Evolutionary conservation across 2,113 vertebrate species (phyloP).

Genomic region (Pagrus major): DNA sequence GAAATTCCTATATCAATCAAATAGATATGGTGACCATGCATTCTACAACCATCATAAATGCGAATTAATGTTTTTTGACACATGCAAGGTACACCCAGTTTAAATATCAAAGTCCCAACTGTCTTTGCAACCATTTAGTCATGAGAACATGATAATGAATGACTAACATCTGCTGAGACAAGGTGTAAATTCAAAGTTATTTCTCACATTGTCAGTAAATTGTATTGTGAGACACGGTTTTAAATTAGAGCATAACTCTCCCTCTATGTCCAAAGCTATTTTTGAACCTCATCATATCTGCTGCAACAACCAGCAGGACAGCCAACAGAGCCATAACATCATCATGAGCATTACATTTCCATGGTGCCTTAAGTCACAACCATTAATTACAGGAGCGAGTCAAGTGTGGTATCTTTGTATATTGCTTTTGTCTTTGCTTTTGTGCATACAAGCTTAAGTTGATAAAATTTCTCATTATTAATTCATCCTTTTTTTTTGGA

Average conservation of each 20-base stretch:
- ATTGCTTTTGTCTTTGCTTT: neutral
- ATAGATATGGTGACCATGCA: neutral
- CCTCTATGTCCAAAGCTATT: neutral
- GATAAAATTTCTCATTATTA: slow-evolving; percentile 20
- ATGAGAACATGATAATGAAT: too few relatives aligned
- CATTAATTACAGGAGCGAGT: neutral
- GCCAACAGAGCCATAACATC: neutral
- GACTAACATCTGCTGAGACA: too few relatives aligned
- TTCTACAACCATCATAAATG: neutral
- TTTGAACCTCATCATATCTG: too few relatives aligned
- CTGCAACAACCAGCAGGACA: neutral
- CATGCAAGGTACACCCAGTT: too few relatives aligned
- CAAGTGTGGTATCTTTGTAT: neutral
- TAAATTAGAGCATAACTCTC: neutral
- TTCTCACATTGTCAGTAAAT: neutral
- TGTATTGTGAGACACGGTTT: neutral
- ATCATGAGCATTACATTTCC: neutral
- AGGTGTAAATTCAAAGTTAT: too few relatives aligned
- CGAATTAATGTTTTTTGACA: too few relatives aligned
- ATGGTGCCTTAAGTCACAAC: neutral
- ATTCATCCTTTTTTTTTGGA: neutral
- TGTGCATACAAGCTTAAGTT: neutral
- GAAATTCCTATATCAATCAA: neutral
- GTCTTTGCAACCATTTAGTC: neutral
- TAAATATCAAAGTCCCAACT: neutral